Evolutionary conservation across 35 echinoderm and acorn worm species (phyloP).

Genomic region (Holothuria glaberrima): DNA sequence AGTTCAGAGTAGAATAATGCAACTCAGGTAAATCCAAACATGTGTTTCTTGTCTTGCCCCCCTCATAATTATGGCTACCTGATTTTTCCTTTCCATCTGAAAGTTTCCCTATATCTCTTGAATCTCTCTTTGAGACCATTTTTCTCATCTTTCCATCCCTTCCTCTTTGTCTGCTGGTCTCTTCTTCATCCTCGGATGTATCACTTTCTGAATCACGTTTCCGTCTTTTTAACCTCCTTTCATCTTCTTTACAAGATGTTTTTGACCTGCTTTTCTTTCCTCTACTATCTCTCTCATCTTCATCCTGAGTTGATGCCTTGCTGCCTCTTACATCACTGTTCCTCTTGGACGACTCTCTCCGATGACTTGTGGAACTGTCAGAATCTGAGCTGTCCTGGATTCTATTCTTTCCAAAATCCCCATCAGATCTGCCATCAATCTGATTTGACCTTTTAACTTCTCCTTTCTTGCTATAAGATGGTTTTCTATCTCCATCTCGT

Average conservation of each 20-base stretch:
- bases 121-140: neutral
- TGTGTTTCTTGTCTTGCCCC: neutral
- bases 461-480: neutral
- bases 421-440: too few species aligned
- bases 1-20: too few species aligned
- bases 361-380: neutral
- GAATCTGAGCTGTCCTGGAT: constrained; percentile 8
- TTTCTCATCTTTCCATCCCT: neutral
- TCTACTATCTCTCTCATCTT: neutral
- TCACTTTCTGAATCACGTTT: constrained; percentile 30
- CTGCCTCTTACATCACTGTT: neutral
- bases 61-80: neutral
- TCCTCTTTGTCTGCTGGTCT: neutral
- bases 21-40: neutral
- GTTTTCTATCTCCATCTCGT: neutral
- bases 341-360: neutral
- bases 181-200: constrained; percentile 42
- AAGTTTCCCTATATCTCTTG: neutral
- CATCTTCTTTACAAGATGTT: constrained; percentile 28
- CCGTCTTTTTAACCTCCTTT: neutral
- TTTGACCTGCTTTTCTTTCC: constrained; percentile 31
- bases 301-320: neutral
- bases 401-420: neutral
- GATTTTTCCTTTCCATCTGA: constrained; percentile 5
- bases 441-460: too few species aligned